Evolutionary conservation across 1,140 invertebrate genomes (phyloP).

Genomic region (Anadara kagoshimensis): DNA sequence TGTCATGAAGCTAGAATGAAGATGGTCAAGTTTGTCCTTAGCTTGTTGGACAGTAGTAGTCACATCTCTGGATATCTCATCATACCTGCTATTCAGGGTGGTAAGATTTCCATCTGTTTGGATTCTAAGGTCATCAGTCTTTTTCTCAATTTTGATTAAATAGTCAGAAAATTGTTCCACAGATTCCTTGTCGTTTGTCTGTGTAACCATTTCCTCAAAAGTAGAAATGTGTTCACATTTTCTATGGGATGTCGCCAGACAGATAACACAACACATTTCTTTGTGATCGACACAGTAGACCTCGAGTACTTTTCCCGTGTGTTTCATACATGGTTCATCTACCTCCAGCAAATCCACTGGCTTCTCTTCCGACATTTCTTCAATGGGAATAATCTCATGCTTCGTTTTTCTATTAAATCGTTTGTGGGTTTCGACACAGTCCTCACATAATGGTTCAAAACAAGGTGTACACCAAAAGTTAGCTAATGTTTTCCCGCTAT

Average conservation of each 20-base stretch:
- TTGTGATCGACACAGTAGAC: slow-evolving; percentile 47
- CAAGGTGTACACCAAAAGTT: slow-evolving; percentile 46
- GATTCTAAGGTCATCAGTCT: no score
- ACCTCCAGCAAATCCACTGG: slow-evolving; percentile 41
- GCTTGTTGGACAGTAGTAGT: no score
- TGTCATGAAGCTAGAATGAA: no score
- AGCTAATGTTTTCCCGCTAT: slow-evolving; percentile 35
- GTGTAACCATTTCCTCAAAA: no score
- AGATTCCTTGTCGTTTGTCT: no score
- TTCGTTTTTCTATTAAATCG: slow-evolving; percentile 39
- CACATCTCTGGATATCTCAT: no score
- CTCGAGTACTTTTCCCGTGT: slow-evolving; percentile 42
- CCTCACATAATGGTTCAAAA: slow-evolving; percentile 38
- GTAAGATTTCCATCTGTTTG: no score
- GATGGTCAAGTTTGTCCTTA: no score
- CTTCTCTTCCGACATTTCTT: slow-evolving; percentile 37
- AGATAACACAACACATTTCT: slow-evolving; percentile 38
- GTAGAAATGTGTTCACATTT: slow-evolving; percentile 24
- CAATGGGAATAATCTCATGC: slow-evolving; percentile 31
- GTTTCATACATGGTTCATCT: slow-evolving; percentile 35
- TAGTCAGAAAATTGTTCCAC: no score
- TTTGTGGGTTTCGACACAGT: slow-evolving; percentile 37
- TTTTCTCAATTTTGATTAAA: no score
- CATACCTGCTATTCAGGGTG: no score
- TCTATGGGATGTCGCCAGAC: slow-evolving; percentile 43